Base-by-base conservation (phyloP, 2,888 invertebrate genomes). In the Sminthurides aquaticus region DNA sequence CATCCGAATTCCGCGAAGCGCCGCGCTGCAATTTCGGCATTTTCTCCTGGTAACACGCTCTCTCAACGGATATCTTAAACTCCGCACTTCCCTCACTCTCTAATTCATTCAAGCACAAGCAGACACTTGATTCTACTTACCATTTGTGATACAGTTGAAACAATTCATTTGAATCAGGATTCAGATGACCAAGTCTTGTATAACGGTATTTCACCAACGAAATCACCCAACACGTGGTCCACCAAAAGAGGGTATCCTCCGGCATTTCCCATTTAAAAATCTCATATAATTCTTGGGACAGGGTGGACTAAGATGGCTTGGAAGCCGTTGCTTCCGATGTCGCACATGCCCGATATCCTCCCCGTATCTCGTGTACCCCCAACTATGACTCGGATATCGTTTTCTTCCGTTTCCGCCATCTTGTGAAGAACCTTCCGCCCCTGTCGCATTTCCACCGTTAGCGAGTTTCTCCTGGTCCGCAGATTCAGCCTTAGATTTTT, bases 231-330 rank as follows among this genome's bases (percentile, higher is more conserved):
- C 56, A n/a, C 64, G 20, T 5, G 59, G 59, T 5, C 54, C 34
- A 5, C 24, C 15, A 25, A 64, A 64, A 1, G 28, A 52, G 3
- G 64, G 64, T 24, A 64, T 64, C 2, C 60, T 24, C 26, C 64
- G 24, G 24, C 64, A 64, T 56, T 64, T 64, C n/a, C 64, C 64
- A 49, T 56, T 64, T 26, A 43, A 28, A 1, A 55, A n/a, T 22
- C 48, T 34, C 3, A 64, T 48, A 24, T 59, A 64, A 28, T 64
- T 57, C 18, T 59, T 11, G 28, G 64, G 64, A 48, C 64, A 64
- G 2, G 64, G 64, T 2, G 59, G 55, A 24, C 15, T 58, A 3
- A 29, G 24, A 22, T 64, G 54, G 48, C 8, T 60, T 8, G 64
- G 64, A 5, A 60, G 11, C 18, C 28, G n/a, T 22, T 57, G 57